Evolutionary conservation across 2,797 vertebrate genomes (phyloP).

Genomic region (Dermochelys coriacea): DNA sequence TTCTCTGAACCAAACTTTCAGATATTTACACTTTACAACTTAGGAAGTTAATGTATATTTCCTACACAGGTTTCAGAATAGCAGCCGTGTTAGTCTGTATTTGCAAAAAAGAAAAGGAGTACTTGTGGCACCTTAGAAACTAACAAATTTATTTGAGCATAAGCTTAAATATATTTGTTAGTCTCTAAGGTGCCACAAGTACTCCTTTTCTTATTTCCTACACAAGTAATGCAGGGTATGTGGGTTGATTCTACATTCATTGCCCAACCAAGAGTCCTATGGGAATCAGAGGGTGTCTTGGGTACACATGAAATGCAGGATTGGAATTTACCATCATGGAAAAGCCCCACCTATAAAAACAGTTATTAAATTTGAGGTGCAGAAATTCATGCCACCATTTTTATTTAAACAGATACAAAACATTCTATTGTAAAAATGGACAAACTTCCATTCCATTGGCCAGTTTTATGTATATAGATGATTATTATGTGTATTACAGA

Average conservation of each 20-base stretch:
- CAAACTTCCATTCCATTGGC: neutral
- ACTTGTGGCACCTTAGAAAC: too few species aligned
- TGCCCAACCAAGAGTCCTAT: neutral
- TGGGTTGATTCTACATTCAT: neutral
- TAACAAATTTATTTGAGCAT: too few species aligned
- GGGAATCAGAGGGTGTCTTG: neutral
- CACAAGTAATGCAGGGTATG: neutral
- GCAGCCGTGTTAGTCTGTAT: too few species aligned
- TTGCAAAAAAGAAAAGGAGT: too few species aligned
- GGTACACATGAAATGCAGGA: neutral
- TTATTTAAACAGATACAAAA: neutral
- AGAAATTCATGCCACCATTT: neutral
- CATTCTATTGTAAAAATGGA: neutral
- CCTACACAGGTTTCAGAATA: neutral
- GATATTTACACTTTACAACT: neutral
- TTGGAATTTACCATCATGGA: neutral
- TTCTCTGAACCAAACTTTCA: neutral
- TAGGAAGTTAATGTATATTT: neutral
- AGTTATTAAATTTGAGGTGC: neutral
- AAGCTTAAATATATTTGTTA: too few species aligned
- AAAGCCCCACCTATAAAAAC: neutral
- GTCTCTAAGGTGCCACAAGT: too few species aligned
- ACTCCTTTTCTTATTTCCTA: too few species aligned
- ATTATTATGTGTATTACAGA: neutral
- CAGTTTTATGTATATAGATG: neutral